Evolutionary conservation across 2,113 vertebrate genomes (phyloP).

Genomic region (Daphoenositta chrysoptera): DNA sequence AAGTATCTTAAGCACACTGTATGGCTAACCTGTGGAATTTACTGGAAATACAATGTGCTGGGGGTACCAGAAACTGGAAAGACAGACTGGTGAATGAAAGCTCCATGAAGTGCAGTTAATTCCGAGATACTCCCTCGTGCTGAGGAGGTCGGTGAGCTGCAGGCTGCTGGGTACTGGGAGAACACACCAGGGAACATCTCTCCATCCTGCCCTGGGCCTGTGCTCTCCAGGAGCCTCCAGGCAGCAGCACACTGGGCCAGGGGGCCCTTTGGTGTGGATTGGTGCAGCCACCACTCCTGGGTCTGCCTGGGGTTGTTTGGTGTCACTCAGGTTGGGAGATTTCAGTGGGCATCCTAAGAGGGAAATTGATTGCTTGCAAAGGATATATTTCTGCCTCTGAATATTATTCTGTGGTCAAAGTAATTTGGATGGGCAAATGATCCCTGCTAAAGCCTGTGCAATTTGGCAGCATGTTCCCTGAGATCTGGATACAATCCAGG

Average conservation of each 20-base stretch:
- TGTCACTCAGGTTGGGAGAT: not conserved
- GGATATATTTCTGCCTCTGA: not conserved
- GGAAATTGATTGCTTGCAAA: not conserved
- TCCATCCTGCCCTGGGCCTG: not conserved
- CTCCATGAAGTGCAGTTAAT: not conserved
- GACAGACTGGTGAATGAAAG: not conserved
- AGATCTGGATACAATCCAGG: not conserved
- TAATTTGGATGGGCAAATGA: not conserved
- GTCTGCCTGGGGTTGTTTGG: not conserved
- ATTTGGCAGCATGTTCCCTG: not conserved
- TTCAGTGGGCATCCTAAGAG: not conserved
- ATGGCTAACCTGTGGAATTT: not conserved
- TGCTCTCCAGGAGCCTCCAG: not conserved
- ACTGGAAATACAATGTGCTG: not conserved
- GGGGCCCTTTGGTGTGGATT: not conserved
- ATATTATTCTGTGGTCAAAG: not conserved
- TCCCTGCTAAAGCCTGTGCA: not conserved
- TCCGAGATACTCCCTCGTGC: not conserved
- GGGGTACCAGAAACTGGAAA: not conserved
- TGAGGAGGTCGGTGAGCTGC: not conserved
- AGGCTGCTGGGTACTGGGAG: not conserved
- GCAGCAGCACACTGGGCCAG: not conserved
- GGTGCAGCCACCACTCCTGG: not conserved
- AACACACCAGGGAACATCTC: not conserved
- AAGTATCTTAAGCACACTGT: not conserved